Evolutionary conservation across 2,888 invertebrate species (phyloP), one percentile per base, ranked within the genome.

Genomic region (Camptogramma bilineatum): DNA sequence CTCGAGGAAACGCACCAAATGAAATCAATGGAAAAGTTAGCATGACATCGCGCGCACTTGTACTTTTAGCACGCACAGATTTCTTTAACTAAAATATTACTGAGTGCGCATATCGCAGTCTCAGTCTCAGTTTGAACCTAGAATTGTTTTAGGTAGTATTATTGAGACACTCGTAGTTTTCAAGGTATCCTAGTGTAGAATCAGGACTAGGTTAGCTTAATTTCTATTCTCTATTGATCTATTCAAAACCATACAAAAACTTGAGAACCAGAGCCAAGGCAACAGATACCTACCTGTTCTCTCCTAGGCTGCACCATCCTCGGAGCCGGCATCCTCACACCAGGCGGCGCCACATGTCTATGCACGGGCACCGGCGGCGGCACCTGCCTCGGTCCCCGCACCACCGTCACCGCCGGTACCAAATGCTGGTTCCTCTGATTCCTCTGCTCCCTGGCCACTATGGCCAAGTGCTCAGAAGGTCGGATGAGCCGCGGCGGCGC

Each of bases 401-500:
- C 68, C 64, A 87, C 84, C 58, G 86, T 86, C 48, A 88, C 84
- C 1, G 86, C 79, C 9, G 88, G 88, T 62, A 86, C 78, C 8
- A 88, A 71, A 1, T 83, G 88, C 62, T 79, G 83, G 4, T 82
- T 85, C 66, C 85, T 76, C 62, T 79, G 83, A 4, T 82, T 85
- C 65, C 85, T 76, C 52, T 86, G 82, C 69, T 86, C 86, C 75
- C 84, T 78, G 21, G 82, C 79, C 28, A 88, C 84, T 13, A 87
- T 84, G 13, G 88, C 91, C 57, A 91, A 84, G 76, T 91, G 91
- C 71, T 91, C 91, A 24, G 91, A 91, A 9, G 91, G 91, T 8
- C 91, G 83, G 73, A 91, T 91, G 66, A 91, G 85, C 54, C 91
- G 88, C 56, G 90, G 90, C 1, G 87, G 86, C 13, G 84, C 79